Base-by-base conservation (phyloP, 2,888 invertebrate species). In the Amiota minor region DNA sequence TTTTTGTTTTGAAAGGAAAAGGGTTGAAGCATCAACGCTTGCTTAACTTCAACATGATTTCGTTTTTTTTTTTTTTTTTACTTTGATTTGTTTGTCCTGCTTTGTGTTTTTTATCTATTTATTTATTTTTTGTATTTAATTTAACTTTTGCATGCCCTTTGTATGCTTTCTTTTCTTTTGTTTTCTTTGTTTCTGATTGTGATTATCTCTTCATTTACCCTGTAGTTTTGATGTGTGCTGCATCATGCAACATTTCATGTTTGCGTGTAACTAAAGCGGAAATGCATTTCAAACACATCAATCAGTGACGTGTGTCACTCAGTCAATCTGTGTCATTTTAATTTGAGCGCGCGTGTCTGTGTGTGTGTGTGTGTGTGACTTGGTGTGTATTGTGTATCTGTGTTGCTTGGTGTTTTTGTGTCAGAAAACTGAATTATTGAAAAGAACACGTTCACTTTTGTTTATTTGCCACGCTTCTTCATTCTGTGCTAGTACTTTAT, bases 391-490 rank as follows among this genome's bases (percentile, higher is more conserved):
- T 59, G 20, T 59, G 20, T 59, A 8, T 35, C 23, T 23, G 23
- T 2, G 35, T 35, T 35, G 35, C 35, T 35, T 35, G 35, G 23
- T 62, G 6, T 62, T 45, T 59, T 61, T 84, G 78, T 86, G 86
- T 79, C 78, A 86, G 83, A 80, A 61, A 86, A 83, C 85, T 83
- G 86, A 83, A 86, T 86, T 83, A 83, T 83, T 83, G 83, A 86
- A 83, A 83, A 81, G 85, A 85, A 83, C 83, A 83, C 83, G 83
- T 83, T 83, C 83, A 83, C 83, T 83, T 83, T 83, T 83, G 83
- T 83, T 86, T 35, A 35, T 35, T 35, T 35, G 35, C 35, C 35
- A 35, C 79, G 74, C 84, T 81, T 35, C 35, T 77, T 81, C 76
- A 47, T n/a, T 18, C 47, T 45, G 14, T 59, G 18, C 16, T 70